These are phyloP conservation scores for Cephus pygmeus DNA, from an alignment of 2,888 invertebrate genomes.

Conservation along the genomic window DNA sequence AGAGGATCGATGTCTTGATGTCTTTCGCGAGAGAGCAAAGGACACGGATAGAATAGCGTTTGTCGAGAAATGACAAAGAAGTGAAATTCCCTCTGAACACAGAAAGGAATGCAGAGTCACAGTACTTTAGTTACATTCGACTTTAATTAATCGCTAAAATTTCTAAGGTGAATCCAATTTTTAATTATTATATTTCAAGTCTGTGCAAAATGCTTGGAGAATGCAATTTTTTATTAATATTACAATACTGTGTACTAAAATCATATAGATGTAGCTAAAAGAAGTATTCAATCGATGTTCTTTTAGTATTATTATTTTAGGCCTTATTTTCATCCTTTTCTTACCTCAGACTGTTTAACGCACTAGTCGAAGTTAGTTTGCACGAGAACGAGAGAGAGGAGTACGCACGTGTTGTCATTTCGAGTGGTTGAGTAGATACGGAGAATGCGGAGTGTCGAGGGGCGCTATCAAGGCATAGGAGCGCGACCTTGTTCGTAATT, in stretches of 20 bases:
- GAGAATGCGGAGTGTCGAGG: slow-evolving; percentile 4
- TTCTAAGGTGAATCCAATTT: not conserved
- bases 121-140: not conserved
- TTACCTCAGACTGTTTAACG: not conserved
- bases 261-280: not conserved
- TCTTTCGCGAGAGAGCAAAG: not conserved
- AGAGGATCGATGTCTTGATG: not conserved
- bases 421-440: slow-evolving; percentile 9
- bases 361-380: not conserved
- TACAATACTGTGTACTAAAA: not conserved
- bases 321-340: not conserved
- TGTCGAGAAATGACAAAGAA: not conserved
- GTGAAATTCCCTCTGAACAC: not conserved
- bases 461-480: slow-evolving; percentile 15
- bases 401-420: slow-evolving; percentile 6
- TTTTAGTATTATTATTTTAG: not conserved
- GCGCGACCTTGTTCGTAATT: slow-evolving; percentile 41
- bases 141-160: not conserved
- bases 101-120: not conserved
- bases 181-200: not conserved
- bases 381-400: not conserved
- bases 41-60: not conserved
- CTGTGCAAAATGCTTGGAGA: not conserved
- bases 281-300: not conserved
- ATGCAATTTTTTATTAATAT: not conserved